Evolutionary conservation across 2,888 invertebrate species (phyloP).

Genomic region (Ctena decussata): DNA sequence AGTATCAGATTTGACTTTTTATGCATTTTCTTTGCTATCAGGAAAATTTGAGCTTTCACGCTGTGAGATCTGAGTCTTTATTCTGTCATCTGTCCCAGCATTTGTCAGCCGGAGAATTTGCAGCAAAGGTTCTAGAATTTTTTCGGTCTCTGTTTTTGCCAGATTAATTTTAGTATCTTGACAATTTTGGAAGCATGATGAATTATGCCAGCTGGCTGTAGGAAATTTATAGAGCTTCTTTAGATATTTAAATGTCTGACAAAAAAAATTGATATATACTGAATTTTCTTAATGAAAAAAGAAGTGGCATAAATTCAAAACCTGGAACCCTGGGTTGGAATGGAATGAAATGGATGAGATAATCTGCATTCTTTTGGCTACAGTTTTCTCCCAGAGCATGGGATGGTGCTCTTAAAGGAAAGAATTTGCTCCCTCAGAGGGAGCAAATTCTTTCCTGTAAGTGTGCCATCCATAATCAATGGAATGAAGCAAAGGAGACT

Average conservation of each 20-base stretch:
- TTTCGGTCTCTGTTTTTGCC: neutral
- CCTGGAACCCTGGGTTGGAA: too few relatives aligned
- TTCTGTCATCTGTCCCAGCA: neutral
- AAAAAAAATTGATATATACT: neutral
- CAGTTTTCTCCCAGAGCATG: too few relatives aligned
- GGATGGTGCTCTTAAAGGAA: too few relatives aligned
- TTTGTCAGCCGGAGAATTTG: neutral
- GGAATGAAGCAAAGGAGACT: too few relatives aligned
- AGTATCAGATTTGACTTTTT: neutral
- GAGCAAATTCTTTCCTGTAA: too few relatives aligned
- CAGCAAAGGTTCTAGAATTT: neutral
- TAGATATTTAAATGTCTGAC: neutral
- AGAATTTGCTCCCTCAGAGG: too few relatives aligned
- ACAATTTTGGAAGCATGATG: neutral
- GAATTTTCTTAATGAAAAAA: too few relatives aligned
- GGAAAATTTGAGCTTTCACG: neutral
- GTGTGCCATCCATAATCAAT: too few relatives aligned
- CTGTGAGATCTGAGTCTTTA: neutral
- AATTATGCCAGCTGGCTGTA: neutral
- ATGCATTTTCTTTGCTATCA: neutral
- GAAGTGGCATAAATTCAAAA: too few relatives aligned
- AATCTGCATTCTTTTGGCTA: too few relatives aligned
- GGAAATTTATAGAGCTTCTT: neutral
- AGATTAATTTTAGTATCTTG: constrained; percentile 7
- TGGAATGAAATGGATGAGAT: too few relatives aligned